Base-by-base conservation (phyloP, 2,797 vertebrate species). In the Octomys mimax region DNA sequence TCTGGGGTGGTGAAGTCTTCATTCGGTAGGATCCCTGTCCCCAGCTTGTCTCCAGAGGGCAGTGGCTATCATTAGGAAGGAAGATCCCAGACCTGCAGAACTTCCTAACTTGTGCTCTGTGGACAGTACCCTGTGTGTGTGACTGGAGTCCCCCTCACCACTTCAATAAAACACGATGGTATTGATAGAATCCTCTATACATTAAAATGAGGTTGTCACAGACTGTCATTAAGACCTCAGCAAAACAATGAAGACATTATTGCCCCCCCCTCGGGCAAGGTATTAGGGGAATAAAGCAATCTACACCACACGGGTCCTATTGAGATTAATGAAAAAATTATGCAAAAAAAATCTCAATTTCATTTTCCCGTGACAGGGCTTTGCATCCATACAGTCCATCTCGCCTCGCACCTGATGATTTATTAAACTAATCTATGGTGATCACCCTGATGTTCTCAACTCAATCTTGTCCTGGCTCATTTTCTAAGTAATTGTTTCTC, bases 281-380 rank as follows among this genome's bases (percentile, higher is more conserved):
- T 99, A 99, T 99, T 99, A 99, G 98, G 98, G 98, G 98, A 99
- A 99, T 99, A 99, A 99, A 99, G 98, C 98, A 98, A 98, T 99
- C 99, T 98, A 97, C 99, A 98, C 99, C 99, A 98, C 99, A 98
- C 98, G 99, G 99, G 99, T 99, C 99, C 99, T 98, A 99, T 99
- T 99, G 99, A 99, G 99, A 99, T 99, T 99, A 99, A 99, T 99
- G 99, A 98, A 99, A 99, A 99, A 99, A 99, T 99, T 98, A 99
- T 99, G 99, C 99, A 99, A 99, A 99, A 22, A 99, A 97, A 98
- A 98, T 99, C 99, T 99, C 98, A 98, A 99, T 99, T 99, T 99
- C 99, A 99, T 99, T 98, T 99, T 99, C 98, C 98, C 95, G 98
- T 98, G 98, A 98, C 98, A 95, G 98, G 98, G 99, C 98, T 99